A percentile compares a stretch with the other conserved stretches of the same genome.
Conservation (phyloP, 2,797 vertebrate genomes). For the Dallia pectoralis region DNA sequence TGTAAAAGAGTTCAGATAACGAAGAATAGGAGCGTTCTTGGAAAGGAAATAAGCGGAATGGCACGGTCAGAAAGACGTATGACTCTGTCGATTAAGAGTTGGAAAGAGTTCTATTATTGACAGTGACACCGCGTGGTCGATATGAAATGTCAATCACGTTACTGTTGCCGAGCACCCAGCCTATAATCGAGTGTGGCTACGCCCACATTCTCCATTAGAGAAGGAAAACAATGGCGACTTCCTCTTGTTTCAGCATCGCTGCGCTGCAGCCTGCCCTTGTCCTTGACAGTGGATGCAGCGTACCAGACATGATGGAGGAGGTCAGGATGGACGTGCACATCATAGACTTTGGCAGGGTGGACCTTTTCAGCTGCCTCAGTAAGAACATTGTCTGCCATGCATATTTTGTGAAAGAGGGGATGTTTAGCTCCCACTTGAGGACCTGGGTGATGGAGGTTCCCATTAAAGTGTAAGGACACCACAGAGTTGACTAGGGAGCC, state of each 20-base stretch:
- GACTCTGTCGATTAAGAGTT: not conserved
- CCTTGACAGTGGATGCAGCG: too few relatives aligned
- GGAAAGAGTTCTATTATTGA: not conserved
- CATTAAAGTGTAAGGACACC: too few relatives aligned
- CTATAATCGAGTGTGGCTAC: not conserved
- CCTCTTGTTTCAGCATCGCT: not conserved
- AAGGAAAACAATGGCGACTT: not conserved
- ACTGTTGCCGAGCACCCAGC: conserved; percentile 1
- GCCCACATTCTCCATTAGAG: not conserved
- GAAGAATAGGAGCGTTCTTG: not conserved
- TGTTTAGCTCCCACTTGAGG: too few relatives aligned
- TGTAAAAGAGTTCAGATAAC: not conserved
- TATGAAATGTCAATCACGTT: not conserved
- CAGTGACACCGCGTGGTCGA: not conserved
- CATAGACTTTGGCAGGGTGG: too few relatives aligned
- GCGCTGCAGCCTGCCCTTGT: too few relatives aligned
- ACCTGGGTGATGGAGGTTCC: too few relatives aligned
- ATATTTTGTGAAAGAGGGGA: too few relatives aligned
- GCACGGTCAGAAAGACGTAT: not conserved
- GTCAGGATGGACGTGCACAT: too few relatives aligned
- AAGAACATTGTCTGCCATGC: too few relatives aligned
- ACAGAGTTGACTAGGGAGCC: too few relatives aligned
- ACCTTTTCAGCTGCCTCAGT: too few relatives aligned
- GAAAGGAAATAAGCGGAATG: not conserved
- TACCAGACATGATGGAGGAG: too few relatives aligned